These are phyloP conservation scores for Eubasilissa regina DNA, from an alignment of 1,140 invertebrate genomes.

Conservation along the genomic window DNA sequence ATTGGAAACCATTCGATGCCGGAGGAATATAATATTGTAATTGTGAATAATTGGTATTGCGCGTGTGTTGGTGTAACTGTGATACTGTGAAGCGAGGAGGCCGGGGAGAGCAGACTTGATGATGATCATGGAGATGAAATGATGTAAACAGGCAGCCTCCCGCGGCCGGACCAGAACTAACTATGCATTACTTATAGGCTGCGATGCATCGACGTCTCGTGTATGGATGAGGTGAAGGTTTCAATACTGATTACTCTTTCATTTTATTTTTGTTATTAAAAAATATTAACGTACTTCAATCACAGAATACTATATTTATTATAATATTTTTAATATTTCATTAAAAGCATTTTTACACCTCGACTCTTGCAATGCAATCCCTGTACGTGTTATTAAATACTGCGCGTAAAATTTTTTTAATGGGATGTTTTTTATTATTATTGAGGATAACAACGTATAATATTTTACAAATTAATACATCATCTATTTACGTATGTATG, in stretches of 20 bases:
- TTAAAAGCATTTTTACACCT: too few species aligned
- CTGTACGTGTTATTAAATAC: too few species aligned
- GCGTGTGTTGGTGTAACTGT: constrained; percentile 2
- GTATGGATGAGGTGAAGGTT: not conserved
- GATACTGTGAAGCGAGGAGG: constrained; percentile 21
- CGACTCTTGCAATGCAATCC: too few species aligned
- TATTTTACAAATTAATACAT: too few species aligned
- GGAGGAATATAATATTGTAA: constrained; percentile 31
- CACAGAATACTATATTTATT: too few species aligned
- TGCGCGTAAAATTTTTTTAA: too few species aligned
- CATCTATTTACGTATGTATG: too few species aligned
- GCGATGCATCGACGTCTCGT: not conserved
- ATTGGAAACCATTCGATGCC: constrained; percentile 26
- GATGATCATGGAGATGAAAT: constrained; percentile 21
- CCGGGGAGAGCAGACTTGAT: not conserved
- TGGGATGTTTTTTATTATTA: too few species aligned
- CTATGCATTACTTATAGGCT: constrained; percentile 40
- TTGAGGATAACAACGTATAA: too few species aligned
- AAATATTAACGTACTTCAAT: too few species aligned
- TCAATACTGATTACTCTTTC: not conserved
- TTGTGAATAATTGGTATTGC: constrained; percentile 30
- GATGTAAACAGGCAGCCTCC: constrained; percentile 40
- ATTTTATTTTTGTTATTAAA: not conserved
- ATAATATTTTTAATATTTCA: too few species aligned
- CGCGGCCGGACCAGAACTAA: constrained; percentile 28